These are phyloP conservation scores for Salvator merianae DNA, from an alignment of 2,113 vertebrate species.

Conservation along the genomic window DNA sequence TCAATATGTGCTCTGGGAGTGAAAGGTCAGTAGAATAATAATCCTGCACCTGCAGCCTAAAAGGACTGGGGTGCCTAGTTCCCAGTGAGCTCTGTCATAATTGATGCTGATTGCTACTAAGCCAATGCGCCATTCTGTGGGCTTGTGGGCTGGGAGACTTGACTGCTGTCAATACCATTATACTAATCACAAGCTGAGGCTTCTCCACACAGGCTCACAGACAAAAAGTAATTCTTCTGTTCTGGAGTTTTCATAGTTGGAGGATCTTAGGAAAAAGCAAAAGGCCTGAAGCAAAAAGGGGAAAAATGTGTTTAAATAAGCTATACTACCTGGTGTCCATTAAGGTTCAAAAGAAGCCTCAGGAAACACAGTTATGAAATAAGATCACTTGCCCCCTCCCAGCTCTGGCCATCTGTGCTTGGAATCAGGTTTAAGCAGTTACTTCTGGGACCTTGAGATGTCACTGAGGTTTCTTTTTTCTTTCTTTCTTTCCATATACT, in stretches of 20 bases:
- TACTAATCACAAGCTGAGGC: slow-evolving; percentile 66
- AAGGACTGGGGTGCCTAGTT: not conserved
- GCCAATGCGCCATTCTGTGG: slow-evolving; percentile 59
- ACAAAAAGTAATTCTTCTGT: slow-evolving; percentile 40
- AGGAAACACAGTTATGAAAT: slow-evolving; percentile 29
- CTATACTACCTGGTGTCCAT: slow-evolving; percentile 8
- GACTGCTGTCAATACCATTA: slow-evolving; percentile 60
- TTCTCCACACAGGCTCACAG: slow-evolving; percentile 59
- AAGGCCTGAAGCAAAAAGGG: not conserved
- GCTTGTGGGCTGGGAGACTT: slow-evolving; percentile 70
- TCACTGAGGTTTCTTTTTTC: slow-evolving; percentile 38
- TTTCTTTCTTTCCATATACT: not conserved
- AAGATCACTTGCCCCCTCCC: slow-evolving; percentile 35
- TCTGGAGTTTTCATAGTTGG: slow-evolving; percentile 24
- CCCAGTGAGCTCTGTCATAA: slow-evolving; percentile 42
- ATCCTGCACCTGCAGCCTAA: slow-evolving; percentile 75
- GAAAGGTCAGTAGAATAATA: slow-evolving; percentile 70
- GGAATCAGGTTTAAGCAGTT: slow-evolving; percentile 59
- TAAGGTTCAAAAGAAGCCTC: slow-evolving; percentile 12
- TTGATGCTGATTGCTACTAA: slow-evolving; percentile 75
- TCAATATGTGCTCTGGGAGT: slow-evolving; percentile 38
- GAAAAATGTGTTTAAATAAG: slow-evolving; percentile 28
- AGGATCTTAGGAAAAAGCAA: slow-evolving; percentile 27
- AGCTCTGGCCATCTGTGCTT: slow-evolving; percentile 47
- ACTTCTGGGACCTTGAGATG: slow-evolving; percentile 42